Evolutionary conservation across 2,888 invertebrate species (phyloP).

Genomic region (Leptura quadrifasciata): DNA sequence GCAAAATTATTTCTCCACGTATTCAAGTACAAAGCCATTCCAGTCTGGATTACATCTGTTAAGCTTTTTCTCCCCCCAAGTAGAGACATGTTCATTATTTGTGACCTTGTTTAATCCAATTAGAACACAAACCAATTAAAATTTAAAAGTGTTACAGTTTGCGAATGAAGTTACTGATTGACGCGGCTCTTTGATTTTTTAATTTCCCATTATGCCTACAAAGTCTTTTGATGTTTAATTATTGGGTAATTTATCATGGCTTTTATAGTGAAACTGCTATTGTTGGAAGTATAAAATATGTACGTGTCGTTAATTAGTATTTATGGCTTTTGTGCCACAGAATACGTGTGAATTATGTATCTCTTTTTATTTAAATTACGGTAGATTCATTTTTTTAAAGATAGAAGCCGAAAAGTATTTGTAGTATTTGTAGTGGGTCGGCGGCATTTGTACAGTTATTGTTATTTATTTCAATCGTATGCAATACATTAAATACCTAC

Average conservation of each 20-base stretch:
- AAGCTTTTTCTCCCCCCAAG: slow-evolving; percentile 8
- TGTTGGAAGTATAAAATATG: slow-evolving; percentile 39
- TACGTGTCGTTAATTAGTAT: slow-evolving; percentile 43
- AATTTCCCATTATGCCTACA: slow-evolving; percentile 34
- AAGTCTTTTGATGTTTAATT: slow-evolving; percentile 42
- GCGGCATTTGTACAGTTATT: not conserved
- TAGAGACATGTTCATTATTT: slow-evolving; percentile 14
- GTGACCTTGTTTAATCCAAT: slow-evolving; percentile 25
- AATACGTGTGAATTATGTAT: slow-evolving; percentile 39
- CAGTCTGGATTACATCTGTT: slow-evolving; percentile 20
- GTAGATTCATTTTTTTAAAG: slow-evolving; percentile 17
- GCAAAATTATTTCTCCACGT: slow-evolving; percentile 8
- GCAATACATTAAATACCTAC: no score
- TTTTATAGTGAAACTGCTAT: slow-evolving; percentile 40
- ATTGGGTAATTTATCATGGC: slow-evolving; percentile 39
- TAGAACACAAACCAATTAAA: slow-evolving; percentile 36
- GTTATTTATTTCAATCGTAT: no score
- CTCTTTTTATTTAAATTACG: slow-evolving; percentile 31
- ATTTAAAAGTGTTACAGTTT: slow-evolving; percentile 32
- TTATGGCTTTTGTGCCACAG: slow-evolving; percentile 34
- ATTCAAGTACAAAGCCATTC: not conserved
- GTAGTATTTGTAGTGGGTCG: not conserved
- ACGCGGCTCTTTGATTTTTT: slow-evolving; percentile 27
- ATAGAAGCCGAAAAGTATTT: not conserved
- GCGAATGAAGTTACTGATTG: slow-evolving; percentile 36